Evolutionary conservation across 1,140 invertebrate genomes (phyloP).

Genomic region (Elysia chlorotica): DNA sequence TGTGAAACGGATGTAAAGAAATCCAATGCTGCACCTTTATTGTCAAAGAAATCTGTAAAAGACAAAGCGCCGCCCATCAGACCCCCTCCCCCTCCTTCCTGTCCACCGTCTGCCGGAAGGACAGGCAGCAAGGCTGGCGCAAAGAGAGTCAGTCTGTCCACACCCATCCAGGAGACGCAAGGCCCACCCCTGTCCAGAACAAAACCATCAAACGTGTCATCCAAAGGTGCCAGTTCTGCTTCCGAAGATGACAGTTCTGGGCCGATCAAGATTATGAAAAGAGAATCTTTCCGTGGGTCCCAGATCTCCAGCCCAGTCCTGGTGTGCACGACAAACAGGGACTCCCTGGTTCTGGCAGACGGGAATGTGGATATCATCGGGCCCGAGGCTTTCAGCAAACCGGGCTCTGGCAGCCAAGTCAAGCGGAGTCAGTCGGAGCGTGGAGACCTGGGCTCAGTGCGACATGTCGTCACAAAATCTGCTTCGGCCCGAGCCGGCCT

Average conservation of each 20-base stretch:
- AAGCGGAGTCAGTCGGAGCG: slow-evolving; percentile 25
- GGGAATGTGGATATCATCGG: slow-evolving; percentile 23
- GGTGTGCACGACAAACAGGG: slow-evolving; percentile 35
- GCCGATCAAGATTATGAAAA: slow-evolving; percentile 23
- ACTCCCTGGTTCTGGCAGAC: slow-evolving; percentile 33
- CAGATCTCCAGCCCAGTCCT: slow-evolving; percentile 37
- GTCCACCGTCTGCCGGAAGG: too few species aligned
- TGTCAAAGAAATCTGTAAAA: too few species aligned
- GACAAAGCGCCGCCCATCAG: too few species aligned
- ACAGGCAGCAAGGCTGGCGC: not conserved
- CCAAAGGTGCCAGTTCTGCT: too few species aligned
- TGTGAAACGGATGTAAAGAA: too few species aligned
- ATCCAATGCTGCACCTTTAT: too few species aligned
- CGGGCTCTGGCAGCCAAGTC: not conserved
- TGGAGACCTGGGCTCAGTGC: not conserved
- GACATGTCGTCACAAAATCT: slow-evolving; percentile 11
- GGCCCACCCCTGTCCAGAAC: slow-evolving; percentile 7
- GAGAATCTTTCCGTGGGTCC: slow-evolving; percentile 27
- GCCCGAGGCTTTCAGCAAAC: slow-evolving; percentile 1
- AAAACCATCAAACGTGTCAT: too few species aligned
- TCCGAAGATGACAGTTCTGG: too few species aligned
- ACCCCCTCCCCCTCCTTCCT: too few species aligned
- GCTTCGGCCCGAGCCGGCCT: not conserved
- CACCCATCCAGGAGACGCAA: slow-evolving; percentile 4
- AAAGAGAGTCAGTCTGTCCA: slow-evolving; percentile 10